phyloP scores from a whole-genome alignment of 1,140 invertebrate genomes.

The Hyles euphorbiae region DNA sequence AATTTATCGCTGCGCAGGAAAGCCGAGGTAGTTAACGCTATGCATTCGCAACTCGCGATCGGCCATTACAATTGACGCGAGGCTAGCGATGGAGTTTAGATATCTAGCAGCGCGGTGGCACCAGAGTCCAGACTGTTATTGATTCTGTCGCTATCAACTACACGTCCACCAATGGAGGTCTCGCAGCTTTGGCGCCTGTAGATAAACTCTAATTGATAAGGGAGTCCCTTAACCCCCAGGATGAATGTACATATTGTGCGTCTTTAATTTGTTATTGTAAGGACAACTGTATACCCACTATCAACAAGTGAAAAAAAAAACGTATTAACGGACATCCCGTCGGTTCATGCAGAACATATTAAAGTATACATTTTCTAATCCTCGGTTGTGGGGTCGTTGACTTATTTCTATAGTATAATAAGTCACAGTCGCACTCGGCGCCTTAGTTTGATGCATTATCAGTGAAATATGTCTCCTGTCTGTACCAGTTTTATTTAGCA shows the following conservation, averaged over 20 bases:
- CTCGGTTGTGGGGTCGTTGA: slow-evolving; percentile 55
- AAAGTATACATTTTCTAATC: slow-evolving; percentile 52
- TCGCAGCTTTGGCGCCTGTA: slow-evolving; percentile 32
- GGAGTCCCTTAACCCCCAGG: slow-evolving; percentile 4
- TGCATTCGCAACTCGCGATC: background rate
- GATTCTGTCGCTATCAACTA: slow-evolving; percentile 14
- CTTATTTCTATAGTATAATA: slow-evolving; percentile 46
- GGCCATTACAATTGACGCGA: background rate
- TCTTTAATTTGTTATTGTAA: no score
- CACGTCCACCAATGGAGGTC: slow-evolving; percentile 10
- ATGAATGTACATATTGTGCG: slow-evolving; percentile 12
- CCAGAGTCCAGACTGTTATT: slow-evolving; percentile 11
- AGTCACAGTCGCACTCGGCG: slow-evolving; percentile 49
- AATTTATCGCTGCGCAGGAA: slow-evolving; percentile 68
- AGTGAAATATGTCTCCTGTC: slow-evolving; percentile 8
- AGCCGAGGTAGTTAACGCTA: slow-evolving; percentile 51
- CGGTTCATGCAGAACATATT: slow-evolving; percentile 24
- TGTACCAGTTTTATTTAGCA: background rate
- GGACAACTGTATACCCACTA: no score
- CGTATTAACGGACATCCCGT: slow-evolving; percentile 17
- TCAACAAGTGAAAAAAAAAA: slow-evolving; percentile 1
- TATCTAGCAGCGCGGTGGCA: slow-evolving; percentile 5
- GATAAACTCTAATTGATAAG: slow-evolving; percentile 24
- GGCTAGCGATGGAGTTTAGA: slow-evolving; percentile 2
- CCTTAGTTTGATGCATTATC: slow-evolving; percentile 44